Conservation (phyloP, 2,888 invertebrate genomes). For the Micoletzkya japonica region DNA sequence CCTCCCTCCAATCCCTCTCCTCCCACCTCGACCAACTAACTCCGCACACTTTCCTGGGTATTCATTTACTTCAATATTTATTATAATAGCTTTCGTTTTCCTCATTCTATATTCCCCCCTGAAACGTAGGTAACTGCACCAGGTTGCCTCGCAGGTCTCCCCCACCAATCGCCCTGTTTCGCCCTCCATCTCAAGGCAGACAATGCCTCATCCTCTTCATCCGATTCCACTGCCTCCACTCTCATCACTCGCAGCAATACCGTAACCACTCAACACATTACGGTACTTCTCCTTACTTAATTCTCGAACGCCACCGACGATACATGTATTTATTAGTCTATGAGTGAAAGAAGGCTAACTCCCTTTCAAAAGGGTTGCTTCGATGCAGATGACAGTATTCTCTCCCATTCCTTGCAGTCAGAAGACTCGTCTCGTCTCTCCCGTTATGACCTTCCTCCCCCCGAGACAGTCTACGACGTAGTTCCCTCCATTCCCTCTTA, state of each 20-base stretch:
- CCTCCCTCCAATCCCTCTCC: slow-evolving; percentile 3
- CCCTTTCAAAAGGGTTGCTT: neutral
- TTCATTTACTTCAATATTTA: neutral
- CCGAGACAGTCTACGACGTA: no score
- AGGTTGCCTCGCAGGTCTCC: slow-evolving; percentile 13
- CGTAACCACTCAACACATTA: neutral
- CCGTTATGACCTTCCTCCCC: no score
- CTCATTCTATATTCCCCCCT: no score
- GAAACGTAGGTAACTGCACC: no score
- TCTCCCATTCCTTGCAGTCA: neutral
- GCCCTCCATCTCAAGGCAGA: slow-evolving; percentile 22
- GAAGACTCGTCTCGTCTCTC: no score
- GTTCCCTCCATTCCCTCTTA: neutral
- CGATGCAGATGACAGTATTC: neutral
- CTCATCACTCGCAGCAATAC: slow-evolving; percentile 5
- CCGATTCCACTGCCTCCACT: slow-evolving; percentile 10
- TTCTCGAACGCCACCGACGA: neutral
- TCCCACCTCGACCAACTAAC: neutral
- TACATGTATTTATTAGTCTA: neutral
- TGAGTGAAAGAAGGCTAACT: neutral
- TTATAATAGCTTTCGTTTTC: no score
- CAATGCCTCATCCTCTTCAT: slow-evolving; percentile 18
- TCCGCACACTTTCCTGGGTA: slow-evolving; percentile 19
- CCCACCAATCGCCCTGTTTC: slow-evolving; percentile 16
- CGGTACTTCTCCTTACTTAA: neutral